Evolutionary conservation across 2,797 vertebrate species (phyloP).

Genomic region (Silurus aristotelis): DNA sequence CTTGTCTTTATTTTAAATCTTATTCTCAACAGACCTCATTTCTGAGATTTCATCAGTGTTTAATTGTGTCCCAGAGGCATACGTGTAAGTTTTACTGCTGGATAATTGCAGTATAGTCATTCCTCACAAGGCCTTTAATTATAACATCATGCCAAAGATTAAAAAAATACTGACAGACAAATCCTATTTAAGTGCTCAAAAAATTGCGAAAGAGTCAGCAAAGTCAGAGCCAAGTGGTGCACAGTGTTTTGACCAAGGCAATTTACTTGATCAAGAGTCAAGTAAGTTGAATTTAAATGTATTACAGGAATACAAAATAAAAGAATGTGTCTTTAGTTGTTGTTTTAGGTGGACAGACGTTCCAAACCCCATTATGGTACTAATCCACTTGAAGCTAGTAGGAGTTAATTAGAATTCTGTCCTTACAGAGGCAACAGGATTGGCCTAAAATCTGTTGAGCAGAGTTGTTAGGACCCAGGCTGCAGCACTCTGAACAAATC

Average conservation of each 20-base stretch:
- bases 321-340: too few species aligned
- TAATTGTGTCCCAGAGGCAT: too few species aligned
- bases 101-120: slow-evolving; percentile 12
- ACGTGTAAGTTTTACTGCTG: not conserved
- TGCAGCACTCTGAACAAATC: too few species aligned
- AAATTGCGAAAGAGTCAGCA: not conserved
- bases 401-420: not conserved
- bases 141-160: not conserved
- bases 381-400: not conserved
- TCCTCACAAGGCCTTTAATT: not conserved
- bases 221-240: not conserved
- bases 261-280: not conserved
- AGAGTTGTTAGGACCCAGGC: not conserved
- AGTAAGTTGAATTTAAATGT: not conserved
- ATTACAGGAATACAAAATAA: not conserved
- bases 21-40: not conserved
- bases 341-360: too few species aligned
- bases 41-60: not conserved
- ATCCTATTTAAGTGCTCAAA: not conserved
- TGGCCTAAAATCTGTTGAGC: not conserved
- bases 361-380: too few species aligned
- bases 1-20: not conserved
- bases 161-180: slow-evolving; percentile 12
- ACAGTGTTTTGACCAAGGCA: not conserved
- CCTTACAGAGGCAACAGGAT: not conserved